Conservation (phyloP, 2,888 invertebrate genomes). For the Drosophila cyrtoloma region DNA sequence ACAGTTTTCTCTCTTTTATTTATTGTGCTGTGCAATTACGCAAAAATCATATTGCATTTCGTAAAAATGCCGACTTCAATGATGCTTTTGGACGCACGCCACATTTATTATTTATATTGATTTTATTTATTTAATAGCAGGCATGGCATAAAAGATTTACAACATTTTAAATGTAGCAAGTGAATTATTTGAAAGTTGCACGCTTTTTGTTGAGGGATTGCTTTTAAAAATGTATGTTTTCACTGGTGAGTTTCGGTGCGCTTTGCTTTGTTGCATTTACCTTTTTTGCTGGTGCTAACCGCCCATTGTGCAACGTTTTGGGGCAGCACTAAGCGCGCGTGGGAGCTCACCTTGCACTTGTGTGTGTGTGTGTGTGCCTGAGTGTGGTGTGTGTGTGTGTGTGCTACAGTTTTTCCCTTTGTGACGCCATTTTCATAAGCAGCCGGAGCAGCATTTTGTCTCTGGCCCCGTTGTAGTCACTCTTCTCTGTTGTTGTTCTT, state of each 20-base stretch:
- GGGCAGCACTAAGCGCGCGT: constrained; percentile 56
- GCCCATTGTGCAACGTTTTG: constrained; percentile 65
- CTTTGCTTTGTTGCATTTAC: constrained; percentile 3
- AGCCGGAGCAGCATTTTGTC: constrained; percentile 69
- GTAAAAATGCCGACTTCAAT: neutral
- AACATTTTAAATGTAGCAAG: neutral
- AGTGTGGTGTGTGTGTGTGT: constrained; percentile 7
- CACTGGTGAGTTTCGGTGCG: constrained; percentile 7
- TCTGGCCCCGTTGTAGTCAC: constrained; percentile 41
- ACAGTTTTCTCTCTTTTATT: neutral
- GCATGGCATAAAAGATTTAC: neutral
- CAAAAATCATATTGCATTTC: neutral
- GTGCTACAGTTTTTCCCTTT: constrained; percentile 51
- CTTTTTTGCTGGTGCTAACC: neutral
- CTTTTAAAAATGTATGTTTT: constrained; percentile 3
- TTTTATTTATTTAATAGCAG: constrained; percentile 2
- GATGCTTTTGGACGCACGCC: neutral
- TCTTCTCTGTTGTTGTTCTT: constrained; percentile 3
- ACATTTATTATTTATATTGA: neutral
- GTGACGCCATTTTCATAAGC: constrained; percentile 78
- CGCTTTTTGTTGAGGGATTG: constrained; percentile 5
- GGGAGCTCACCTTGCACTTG: constrained; percentile 55
- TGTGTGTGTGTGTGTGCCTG: constrained; percentile 9
- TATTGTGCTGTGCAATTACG: neutral
- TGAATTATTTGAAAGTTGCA: neutral